These are phyloP conservation scores for Gasterosteus aculeatus DNA, from an alignment of 2,113 vertebrate genomes.

Conservation along the genomic window DNA sequence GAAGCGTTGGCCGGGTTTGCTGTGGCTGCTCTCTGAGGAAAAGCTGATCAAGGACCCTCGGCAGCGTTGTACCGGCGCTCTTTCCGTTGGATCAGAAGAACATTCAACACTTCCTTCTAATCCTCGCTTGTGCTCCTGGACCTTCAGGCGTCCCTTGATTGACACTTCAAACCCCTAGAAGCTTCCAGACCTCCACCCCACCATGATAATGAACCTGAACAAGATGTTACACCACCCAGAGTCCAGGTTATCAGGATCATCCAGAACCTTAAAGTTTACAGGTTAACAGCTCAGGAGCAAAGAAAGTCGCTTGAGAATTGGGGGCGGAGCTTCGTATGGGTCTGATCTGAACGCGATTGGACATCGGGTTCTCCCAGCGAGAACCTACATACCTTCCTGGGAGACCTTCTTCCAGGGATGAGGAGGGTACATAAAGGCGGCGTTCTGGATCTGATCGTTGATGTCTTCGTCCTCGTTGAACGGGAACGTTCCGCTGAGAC, in stretches of 20 bases:
- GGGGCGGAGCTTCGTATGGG: not conserved
- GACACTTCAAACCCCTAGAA: too few species aligned
- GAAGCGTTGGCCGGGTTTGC: not conserved
- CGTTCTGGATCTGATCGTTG: slow-evolving; percentile 98
- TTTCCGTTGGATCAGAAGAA: too few species aligned
- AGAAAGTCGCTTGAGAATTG: too few species aligned
- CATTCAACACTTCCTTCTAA: not conserved
- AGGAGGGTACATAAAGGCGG: slow-evolving; percentile 99
- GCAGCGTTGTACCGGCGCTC: not conserved
- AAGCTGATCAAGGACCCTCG: not conserved
- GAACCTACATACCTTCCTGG: slow-evolving; percentile 85
- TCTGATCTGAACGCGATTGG: not conserved
- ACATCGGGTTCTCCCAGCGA: not conserved
- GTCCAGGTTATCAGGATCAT: too few species aligned
- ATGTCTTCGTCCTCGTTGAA: slow-evolving; percentile 99
- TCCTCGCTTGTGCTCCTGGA: too few species aligned
- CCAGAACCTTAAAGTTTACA: too few species aligned
- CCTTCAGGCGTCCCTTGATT: too few species aligned
- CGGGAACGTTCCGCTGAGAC: slow-evolving; percentile 96
- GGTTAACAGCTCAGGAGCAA: too few species aligned
- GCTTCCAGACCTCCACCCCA: too few species aligned
- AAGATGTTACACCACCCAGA: not conserved
- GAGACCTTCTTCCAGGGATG: slow-evolving; percentile 98
- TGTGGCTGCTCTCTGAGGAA: not conserved
- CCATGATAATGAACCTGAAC: not conserved